phyloP scores from a whole-genome alignment of 2,113 vertebrate species.

The Brevimyrus niger region DNA sequence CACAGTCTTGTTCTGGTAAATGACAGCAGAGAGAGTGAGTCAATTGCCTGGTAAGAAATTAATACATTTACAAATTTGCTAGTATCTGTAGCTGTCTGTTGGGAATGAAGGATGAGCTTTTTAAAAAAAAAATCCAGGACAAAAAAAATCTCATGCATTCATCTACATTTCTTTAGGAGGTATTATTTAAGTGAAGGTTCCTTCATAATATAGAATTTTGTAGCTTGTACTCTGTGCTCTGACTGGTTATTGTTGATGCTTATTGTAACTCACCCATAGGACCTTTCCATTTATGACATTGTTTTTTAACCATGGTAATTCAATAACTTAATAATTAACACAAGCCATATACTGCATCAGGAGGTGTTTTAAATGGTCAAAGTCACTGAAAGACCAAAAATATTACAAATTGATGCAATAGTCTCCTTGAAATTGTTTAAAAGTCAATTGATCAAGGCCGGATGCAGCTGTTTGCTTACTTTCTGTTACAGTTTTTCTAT shows the following conservation, averaged over 20 bases:
- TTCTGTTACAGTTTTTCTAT: not conserved
- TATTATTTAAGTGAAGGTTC: not conserved
- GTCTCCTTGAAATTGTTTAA: not conserved
- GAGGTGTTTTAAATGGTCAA: not conserved
- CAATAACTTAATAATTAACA: not conserved
- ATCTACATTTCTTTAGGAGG: not conserved
- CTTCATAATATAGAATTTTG: not conserved
- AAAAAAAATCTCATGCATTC: not conserved
- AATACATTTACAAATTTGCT: not conserved
- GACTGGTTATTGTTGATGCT: not conserved
- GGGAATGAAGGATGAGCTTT: not conserved
- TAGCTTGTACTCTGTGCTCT: not conserved
- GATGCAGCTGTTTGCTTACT: not conserved
- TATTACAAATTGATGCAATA: not conserved
- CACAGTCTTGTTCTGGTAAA: not conserved
- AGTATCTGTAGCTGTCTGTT: not conserved
- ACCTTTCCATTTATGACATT: not conserved
- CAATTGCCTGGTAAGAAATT: not conserved
- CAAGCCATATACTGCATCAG: not conserved
- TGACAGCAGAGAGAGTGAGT: not conserved
- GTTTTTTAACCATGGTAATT: not conserved
- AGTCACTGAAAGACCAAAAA: not conserved
- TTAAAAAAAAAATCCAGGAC: not conserved
- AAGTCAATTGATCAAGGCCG: not conserved
- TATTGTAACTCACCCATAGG: not conserved